Evolutionary conservation across 2,888 invertebrate genomes (phyloP), one percentile per base, ranked within the genome.

Genomic region (Coremacera marginata): DNA sequence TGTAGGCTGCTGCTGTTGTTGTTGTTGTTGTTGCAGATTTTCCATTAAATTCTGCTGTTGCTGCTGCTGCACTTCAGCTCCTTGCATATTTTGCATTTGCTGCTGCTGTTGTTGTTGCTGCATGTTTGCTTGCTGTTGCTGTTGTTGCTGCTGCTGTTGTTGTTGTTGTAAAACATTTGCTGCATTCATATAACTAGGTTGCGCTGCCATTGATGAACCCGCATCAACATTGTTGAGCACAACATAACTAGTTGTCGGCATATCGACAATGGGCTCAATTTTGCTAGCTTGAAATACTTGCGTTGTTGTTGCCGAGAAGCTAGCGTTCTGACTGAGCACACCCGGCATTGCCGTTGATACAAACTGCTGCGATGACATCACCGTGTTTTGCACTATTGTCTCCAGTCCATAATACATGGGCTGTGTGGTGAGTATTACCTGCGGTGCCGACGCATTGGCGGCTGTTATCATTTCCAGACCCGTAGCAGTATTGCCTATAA

Each of bases 351-450:
- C 93, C 1, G 94, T 94, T 4, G 95, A 94, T 19, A 95, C 93
- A 86, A 95, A 95, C 85, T 95, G 95, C 86, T 95, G 95, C 27
- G 95, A 95, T n/a, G 95, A 95, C 95, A 95, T 95, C 0, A 95
- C 95, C 5, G 95, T 95, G 84, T 95, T 96, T 88, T 95, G 95
- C 3, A 96, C 95, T 75, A 95, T 95, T 0, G 95, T 95, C 89
- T 96, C 95, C 80, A 95, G 90, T 0, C 95, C 95, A 83, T 95
- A 95, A 84, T 95, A 95, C 84, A 95, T 93, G 5, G 95, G 95
- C 83, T 94, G 94, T 19, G 93, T 93, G 62, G 86, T 84, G 76
- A 93, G 86, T 84, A 93, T 91, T 89, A 93, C 92, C 67, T 89
- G 88, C 49, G 90, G 92, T 1, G 78, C 44, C 16, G 76, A 75